Base-by-base conservation (phyloP, 2,113 vertebrate genomes). In the Donacobius atricapilla region DNA sequence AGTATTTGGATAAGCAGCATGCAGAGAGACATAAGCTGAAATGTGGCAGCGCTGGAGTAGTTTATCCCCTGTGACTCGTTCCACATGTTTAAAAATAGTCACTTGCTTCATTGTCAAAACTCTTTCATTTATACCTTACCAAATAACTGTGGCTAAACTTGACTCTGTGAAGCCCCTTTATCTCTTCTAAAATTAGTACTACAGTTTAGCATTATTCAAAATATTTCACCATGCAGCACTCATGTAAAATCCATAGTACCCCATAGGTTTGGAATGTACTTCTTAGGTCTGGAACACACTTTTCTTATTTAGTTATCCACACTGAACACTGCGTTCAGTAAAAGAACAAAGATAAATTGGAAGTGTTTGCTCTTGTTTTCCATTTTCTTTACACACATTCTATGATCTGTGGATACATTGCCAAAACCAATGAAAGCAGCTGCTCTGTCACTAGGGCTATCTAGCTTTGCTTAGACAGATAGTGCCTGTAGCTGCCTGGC, bases 381-480 rank as follows among this genome's bases (percentile, higher is more conserved):
- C 7, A 5, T 87, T 91, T 89, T 69, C 33, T 51, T 68, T 51
- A 56, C 2, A 42, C 0, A 3, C 19, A 8, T 51, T 57, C 15
- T 30, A 3, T 0, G 1, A 60, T 24, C 18, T 56, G n/a, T 22
- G 22, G 48, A 33, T 39, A 24, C 19, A 17, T 10, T 56, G 53
- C 6, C 58, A 73, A 71, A 91, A 44, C 5, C 35, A 51, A 40
- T 17, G 10, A 1, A 71, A 76, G 18, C 8, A n/a, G 27, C 57
- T 89, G 30, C 30, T 63, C 23, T 68, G 33, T 13, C 35, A 21
- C 22, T 31, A 25, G 6, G 25, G 16, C 25, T 57, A 2, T 24
- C 8, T 24, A 57, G 22, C 25, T 71, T 63, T 51, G 25, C 10
- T 44, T 54, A 15, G n/a, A 63, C 13, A 25, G 13, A 61, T 0